Evolutionary conservation across 1,140 invertebrate species (phyloP).

Genomic region (Rhynchophorus ferrugineus): DNA sequence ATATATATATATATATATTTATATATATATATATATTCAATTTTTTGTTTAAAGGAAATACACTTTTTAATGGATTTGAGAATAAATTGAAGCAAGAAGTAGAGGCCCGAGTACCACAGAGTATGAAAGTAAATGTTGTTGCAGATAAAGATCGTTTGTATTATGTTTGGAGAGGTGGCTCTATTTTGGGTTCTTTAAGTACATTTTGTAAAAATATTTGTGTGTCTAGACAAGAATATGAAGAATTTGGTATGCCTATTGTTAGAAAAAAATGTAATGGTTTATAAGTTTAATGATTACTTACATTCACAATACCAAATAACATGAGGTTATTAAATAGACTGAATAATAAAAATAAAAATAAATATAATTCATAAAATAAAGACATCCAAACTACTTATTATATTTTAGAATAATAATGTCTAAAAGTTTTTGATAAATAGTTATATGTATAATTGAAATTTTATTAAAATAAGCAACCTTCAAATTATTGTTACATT

Average conservation of each 20-base stretch:
- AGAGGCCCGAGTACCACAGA: constrained; percentile 10
- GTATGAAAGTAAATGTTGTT: constrained; percentile 14
- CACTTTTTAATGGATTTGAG: constrained; percentile 12
- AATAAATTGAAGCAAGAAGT: constrained; percentile 8
- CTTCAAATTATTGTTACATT: no score
- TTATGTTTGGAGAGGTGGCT: constrained; percentile 16
- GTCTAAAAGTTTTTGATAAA: no score
- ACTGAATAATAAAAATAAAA: no score
- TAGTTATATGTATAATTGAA: no score
- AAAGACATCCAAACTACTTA: no score
- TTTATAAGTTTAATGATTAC: no score
- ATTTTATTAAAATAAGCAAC: no score
- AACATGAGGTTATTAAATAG: no score
- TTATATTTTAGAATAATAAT: no score
- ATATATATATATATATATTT: not conserved
- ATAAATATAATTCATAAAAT: no score
- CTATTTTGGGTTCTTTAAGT: constrained; percentile 16
- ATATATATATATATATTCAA: not conserved
- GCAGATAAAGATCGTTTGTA: constrained; percentile 12
- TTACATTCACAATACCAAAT: no score
- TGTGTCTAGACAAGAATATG: constrained; percentile 10
- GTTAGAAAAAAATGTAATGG: constrained; percentile 13
- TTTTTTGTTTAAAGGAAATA: constrained; percentile 11
- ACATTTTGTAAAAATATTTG: constrained; percentile 18
- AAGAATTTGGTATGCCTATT: constrained; percentile 7